These are phyloP conservation scores for Mesaphorura yosii DNA, from an alignment of 1,140 invertebrate genomes.

Conservation along the genomic window DNA sequence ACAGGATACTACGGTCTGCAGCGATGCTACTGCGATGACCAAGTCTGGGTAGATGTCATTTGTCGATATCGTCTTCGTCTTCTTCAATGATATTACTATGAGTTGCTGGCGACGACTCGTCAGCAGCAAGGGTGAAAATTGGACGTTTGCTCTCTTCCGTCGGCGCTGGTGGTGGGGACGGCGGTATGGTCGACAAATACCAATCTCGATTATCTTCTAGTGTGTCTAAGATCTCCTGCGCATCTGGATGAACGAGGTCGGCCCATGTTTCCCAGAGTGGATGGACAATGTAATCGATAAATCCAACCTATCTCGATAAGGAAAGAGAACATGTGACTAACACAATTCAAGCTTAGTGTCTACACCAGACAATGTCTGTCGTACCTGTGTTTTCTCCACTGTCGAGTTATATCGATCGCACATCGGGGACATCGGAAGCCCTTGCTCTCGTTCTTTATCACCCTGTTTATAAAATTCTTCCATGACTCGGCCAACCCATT, in stretches of 20 bases:
- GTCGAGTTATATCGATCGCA: slow-evolving; percentile 90
- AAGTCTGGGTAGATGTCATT: too few relatives aligned
- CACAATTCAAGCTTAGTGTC: background rate
- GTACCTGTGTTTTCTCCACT: slow-evolving; percentile 89
- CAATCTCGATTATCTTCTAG: slow-evolving; percentile 97
- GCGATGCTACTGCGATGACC: too few relatives aligned
- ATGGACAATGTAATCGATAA: slow-evolving; percentile 99
- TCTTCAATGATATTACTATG: too few relatives aligned
- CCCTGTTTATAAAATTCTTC: slow-evolving; percentile 97
- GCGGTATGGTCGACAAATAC: slow-evolving; percentile 68
- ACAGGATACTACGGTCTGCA: too few relatives aligned
- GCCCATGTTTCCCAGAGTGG: slow-evolving; percentile 99
- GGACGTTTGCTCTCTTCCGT: too few relatives aligned
- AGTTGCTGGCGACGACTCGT: too few relatives aligned
- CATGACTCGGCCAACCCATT: slow-evolving; percentile 88
- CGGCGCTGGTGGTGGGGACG: slow-evolving; percentile 47
- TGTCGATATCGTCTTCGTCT: too few relatives aligned
- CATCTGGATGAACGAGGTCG: slow-evolving; percentile 95
- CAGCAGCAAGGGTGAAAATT: too few relatives aligned
- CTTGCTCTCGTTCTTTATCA: slow-evolving; percentile 79
- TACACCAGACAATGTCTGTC: too few relatives aligned
- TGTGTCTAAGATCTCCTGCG: slow-evolving; percentile 92
- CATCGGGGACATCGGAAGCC: slow-evolving; percentile 94
- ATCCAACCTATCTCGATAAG: slow-evolving; percentile 78
- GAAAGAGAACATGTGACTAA: slow-evolving; percentile 6